A percentile compares a stretch with the other conserved stretches of the same genome.
phyloP scores from a whole-genome alignment of 2,888 invertebrate genomes.

The Penaeus monodon region DNA sequence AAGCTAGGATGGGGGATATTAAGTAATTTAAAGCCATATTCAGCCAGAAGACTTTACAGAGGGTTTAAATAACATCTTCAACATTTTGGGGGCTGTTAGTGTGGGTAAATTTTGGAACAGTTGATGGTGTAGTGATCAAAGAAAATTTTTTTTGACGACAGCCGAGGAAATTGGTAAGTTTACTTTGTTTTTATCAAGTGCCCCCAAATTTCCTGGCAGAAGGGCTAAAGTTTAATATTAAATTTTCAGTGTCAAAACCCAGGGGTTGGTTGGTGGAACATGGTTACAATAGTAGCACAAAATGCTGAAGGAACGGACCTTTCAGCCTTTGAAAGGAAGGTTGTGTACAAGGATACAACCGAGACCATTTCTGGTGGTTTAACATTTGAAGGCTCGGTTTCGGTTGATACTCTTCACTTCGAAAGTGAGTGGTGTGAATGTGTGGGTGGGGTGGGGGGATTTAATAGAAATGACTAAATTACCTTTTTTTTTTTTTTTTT shows the following conservation, averaged over 20 bases:
- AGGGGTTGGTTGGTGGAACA: background rate
- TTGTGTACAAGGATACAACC: slow-evolving; percentile 19
- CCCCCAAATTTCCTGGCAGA: background rate
- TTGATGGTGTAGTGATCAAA: background rate
- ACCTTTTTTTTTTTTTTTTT: background rate
- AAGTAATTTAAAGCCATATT: too few species aligned
- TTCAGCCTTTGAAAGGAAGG: slow-evolving; percentile 22
- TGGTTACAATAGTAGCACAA: background rate
- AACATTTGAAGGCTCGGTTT: slow-evolving; percentile 25
- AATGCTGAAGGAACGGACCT: slow-evolving; percentile 14
- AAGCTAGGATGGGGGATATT: too few species aligned
- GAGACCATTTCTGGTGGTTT: slow-evolving; percentile 13
- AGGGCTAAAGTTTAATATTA: too few species aligned
- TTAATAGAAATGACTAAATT: background rate
- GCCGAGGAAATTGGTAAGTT: background rate
- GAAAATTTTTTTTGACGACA: background rate
- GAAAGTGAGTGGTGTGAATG: background rate
- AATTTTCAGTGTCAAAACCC: too few species aligned
- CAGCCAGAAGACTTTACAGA: slow-evolving; percentile 1
- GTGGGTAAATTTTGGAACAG: background rate
- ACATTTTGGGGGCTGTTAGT: background rate
- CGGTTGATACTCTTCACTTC: background rate
- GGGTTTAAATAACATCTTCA: background rate
- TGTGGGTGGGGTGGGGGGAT: too few species aligned
- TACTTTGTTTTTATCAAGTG: background rate